A percentile compares a stretch with the other conserved stretches of the same genome.
Evolutionary conservation across 2,888 invertebrate genomes (phyloP).

Genomic region (Aphelenchoides bicaudatus): DNA sequence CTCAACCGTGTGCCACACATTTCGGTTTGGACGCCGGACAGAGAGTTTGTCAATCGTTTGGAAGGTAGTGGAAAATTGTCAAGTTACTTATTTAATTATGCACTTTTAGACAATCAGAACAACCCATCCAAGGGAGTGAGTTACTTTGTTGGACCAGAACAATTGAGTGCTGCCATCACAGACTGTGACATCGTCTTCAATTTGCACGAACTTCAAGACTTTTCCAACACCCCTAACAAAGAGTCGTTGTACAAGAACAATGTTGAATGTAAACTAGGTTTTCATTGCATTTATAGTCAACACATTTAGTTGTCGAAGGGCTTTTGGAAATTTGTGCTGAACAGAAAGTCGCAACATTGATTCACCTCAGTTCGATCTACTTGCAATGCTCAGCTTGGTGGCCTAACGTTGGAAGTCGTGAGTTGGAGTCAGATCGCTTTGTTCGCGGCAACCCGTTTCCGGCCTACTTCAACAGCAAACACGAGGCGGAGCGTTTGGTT

Average conservation of each 20-base stretch:
- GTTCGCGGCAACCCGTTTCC: slow-evolving; percentile 26
- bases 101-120: slow-evolving; percentile 16
- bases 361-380: slow-evolving; percentile 45
- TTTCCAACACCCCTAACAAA: slow-evolving; percentile 39
- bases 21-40: slow-evolving; percentile 15
- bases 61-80: slow-evolving; percentile 16
- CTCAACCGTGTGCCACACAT: background rate
- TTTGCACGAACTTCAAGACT: slow-evolving; percentile 46
- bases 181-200: slow-evolving; percentile 41
- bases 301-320: slow-evolving; percentile 34
- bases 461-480: slow-evolving; percentile 46
- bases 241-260: slow-evolving; percentile 38
- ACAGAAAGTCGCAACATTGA: slow-evolving; percentile 26
- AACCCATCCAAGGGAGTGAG: background rate
- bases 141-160: slow-evolving; percentile 22
- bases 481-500: slow-evolving; percentile 38
- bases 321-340: slow-evolving; percentile 25
- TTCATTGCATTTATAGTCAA: background rate
- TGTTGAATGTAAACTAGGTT: slow-evolving; percentile 38
- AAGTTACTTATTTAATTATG: background rate
- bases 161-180: slow-evolving; percentile 16
- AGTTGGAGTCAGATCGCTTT: slow-evolving; percentile 35
- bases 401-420: slow-evolving; percentile 49
- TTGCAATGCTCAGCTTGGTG: slow-evolving; percentile 50
- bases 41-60: slow-evolving; percentile 8